Percentiles rank a stretch among this genome's conserved stretches.
Conservation (phyloP, 2,888 invertebrate species). For the Onchidella celtica region DNA sequence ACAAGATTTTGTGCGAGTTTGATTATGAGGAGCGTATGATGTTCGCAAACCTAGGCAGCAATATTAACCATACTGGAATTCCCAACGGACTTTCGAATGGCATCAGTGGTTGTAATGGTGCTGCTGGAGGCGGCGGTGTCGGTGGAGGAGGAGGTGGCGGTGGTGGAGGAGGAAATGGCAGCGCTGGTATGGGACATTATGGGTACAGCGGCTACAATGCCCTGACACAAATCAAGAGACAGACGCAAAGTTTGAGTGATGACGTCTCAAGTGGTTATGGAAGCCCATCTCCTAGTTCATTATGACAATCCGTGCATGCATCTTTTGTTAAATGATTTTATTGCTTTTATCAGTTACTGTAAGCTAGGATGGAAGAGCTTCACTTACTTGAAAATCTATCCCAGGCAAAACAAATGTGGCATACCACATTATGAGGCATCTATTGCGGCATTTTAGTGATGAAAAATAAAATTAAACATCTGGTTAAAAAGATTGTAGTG, state of each 20-base stretch:
- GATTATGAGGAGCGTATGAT: slow-evolving; percentile 95
- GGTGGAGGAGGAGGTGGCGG: slow-evolving; percentile 25
- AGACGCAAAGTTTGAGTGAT: slow-evolving; percentile 82
- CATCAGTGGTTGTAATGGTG: slow-evolving; percentile 72
- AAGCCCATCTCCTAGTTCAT: slow-evolving; percentile 83
- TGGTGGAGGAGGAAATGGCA: neutral
- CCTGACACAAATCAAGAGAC: slow-evolving; percentile 87
- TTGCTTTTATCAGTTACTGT: neutral
- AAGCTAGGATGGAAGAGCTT: too few relatives aligned
- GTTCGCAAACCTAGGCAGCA: slow-evolving; percentile 88
- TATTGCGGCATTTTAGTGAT: too few relatives aligned
- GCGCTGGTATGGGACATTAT: slow-evolving; percentile 26
- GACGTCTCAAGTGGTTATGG: slow-evolving; percentile 91
- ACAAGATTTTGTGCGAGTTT: slow-evolving; percentile 96
- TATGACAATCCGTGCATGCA: slow-evolving; percentile 57
- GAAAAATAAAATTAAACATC: too few relatives aligned
- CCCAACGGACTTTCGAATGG: slow-evolving; percentile 42
- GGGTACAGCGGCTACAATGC: slow-evolving; percentile 88
- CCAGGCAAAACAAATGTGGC: too few relatives aligned
- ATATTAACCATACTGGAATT: slow-evolving; percentile 5
- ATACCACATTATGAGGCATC: too few relatives aligned
- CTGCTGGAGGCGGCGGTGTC: slow-evolving; percentile 70
- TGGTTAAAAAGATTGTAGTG: too few relatives aligned
- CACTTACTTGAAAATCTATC: too few relatives aligned
- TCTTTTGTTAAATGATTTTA: neutral